Evolutionary conservation across 2,797 vertebrate genomes (phyloP).

Genomic region (Chromobotia macracanthus): DNA sequence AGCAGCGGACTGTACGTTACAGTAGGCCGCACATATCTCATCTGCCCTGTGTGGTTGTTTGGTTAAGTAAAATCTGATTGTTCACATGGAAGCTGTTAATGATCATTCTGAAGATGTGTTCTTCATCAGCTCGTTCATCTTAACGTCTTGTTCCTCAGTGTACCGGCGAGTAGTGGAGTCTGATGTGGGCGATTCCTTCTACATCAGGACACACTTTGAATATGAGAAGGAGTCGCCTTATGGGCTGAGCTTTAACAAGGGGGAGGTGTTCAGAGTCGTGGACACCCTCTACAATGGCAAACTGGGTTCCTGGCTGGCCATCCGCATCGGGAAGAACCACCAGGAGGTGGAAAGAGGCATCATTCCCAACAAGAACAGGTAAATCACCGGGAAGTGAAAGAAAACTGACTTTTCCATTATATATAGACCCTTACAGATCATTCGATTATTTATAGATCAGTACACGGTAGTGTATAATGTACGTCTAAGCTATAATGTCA

Average conservation of each 20-base stretch:
- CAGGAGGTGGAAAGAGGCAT: conserved; percentile 77
- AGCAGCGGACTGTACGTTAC: too few relatives aligned
- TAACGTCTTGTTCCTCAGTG: conserved; percentile 75
- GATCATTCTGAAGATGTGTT: background rate
- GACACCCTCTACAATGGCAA: conserved; percentile 97
- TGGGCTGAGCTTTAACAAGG: conserved; percentile 95
- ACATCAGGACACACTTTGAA: conserved; percentile 97
- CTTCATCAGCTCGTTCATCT: background rate
- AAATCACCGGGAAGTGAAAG: background rate
- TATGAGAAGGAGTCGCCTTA: conserved; percentile 98
- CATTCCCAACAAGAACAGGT: conserved; percentile 76
- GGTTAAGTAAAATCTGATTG: too few relatives aligned
- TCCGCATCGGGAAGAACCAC: conserved; percentile 80
- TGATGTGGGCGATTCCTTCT: conserved; percentile 97
- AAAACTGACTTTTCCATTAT: background rate
- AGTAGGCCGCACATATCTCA: too few relatives aligned
- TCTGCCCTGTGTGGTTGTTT: too few relatives aligned
- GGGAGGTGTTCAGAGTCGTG: conserved; percentile 95
- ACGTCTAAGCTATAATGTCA: background rate
- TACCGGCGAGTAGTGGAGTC: conserved; percentile 97
- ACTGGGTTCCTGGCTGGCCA: conserved; percentile 87
- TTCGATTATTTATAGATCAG: too few relatives aligned
- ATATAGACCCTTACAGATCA: background rate
- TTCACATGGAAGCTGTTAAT: too few relatives aligned
- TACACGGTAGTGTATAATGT: background rate